A percentile compares a stretch with the other conserved stretches of the same genome.
Evolutionary conservation across 2,797 vertebrate species (phyloP).

Genomic region (Melanotaenia maccullochi): DNA sequence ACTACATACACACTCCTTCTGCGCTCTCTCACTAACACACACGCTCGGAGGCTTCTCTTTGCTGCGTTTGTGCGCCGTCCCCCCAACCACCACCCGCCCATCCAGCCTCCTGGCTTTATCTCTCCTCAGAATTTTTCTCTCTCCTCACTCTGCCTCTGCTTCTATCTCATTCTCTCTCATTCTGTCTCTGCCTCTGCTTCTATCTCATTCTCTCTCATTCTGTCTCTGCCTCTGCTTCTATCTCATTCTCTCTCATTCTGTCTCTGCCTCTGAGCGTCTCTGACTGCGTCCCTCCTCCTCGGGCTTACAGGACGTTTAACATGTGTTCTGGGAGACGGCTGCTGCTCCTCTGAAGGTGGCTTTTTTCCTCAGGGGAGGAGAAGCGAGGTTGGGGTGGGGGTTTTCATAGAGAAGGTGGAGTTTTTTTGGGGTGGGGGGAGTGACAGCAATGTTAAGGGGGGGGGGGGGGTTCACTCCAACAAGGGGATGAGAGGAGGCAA

Average conservation of each 20-base stretch:
- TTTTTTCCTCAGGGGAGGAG: conserved; percentile 79
- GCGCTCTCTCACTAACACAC: conserved; percentile 49
- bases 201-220: conserved; percentile 6
- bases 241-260: conserved; percentile 9
- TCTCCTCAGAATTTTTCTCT: conserved; percentile 53
- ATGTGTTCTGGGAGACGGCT: conserved; percentile 75
- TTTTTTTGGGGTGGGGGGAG: conserved; percentile 21
- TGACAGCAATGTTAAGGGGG: conserved; percentile 33
- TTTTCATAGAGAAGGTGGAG: conserved; percentile 39
- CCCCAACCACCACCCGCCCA: conserved; percentile 35
- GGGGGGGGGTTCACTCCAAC: conserved; percentile 58
- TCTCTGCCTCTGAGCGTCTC: not conserved
- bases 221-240: not conserved
- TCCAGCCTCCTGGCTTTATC: conserved; percentile 66
- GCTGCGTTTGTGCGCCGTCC: conserved; percentile 34
- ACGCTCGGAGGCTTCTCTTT: conserved; percentile 39
- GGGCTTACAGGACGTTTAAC: conserved; percentile 75
- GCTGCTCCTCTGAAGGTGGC: conserved; percentile 73
- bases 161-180: conserved; percentile 33
- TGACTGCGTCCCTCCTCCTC: conserved; percentile 54
- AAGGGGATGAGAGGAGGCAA: conserved; percentile 55
- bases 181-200: not conserved
- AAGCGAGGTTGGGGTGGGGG: conserved; percentile 55
- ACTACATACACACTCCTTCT: conserved; percentile 56
- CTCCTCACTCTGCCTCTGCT: conserved; percentile 48